Evolutionary conservation across 2,113 vertebrate genomes (phyloP).

Genomic region (Siniperca knerii): DNA sequence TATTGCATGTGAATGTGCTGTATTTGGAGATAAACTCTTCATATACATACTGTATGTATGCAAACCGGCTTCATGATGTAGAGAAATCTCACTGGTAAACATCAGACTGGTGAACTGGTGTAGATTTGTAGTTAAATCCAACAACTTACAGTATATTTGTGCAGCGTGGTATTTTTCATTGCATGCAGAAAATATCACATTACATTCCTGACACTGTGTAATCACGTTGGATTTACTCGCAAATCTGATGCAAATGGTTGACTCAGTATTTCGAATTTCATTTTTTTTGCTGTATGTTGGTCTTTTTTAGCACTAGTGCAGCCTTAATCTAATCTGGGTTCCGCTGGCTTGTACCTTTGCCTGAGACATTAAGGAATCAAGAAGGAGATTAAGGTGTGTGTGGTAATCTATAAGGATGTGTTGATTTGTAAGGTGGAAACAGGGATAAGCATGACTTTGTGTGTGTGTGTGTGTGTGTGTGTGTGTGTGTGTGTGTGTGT

Average conservation of each 20-base stretch:
- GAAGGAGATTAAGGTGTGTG: slow-evolving; percentile 70
- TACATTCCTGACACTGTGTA: slow-evolving; percentile 70
- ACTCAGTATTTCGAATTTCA: slow-evolving; percentile 65
- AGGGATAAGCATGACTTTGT: slow-evolving; percentile 60
- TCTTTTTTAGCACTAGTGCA: slow-evolving; percentile 35
- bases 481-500: slow-evolving; percentile 14
- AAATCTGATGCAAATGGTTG: slow-evolving; percentile 75
- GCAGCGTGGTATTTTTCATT: slow-evolving; percentile 47
- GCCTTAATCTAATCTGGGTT: slow-evolving; percentile 75
- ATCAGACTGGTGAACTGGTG: slow-evolving; percentile 11
- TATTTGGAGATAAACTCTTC: slow-evolving; percentile 7
- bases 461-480: neutral
- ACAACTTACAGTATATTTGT: slow-evolving; percentile 49
- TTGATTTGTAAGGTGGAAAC: slow-evolving; percentile 68
- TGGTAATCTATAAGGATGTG: slow-evolving; percentile 68
- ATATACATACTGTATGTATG: neutral
- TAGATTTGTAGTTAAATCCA: slow-evolving; percentile 57
- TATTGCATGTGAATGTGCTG: neutral
- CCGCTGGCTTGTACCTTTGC: slow-evolving; percentile 76
- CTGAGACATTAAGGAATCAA: slow-evolving; percentile 78
- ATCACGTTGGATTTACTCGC: slow-evolving; percentile 71
- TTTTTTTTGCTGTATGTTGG: slow-evolving; percentile 40
- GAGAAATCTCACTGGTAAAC: slow-evolving; percentile 2
- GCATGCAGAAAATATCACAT: slow-evolving; percentile 66
- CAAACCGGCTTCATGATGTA: neutral